Evolutionary conservation across 92 coral and sea anemone species (phyloP).

Genomic region (Diadumene lineata): DNA sequence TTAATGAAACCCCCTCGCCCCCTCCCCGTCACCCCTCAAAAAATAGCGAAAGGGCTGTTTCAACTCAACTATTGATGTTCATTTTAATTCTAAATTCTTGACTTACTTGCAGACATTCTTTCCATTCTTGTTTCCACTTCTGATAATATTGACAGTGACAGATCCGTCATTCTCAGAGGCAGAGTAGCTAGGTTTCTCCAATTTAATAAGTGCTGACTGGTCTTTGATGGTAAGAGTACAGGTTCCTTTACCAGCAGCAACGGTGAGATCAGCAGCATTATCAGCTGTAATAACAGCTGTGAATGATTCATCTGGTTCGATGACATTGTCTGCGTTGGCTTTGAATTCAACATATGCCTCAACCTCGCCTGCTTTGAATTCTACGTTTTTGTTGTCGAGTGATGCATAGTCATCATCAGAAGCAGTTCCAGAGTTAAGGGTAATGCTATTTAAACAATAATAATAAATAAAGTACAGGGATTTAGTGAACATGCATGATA

Average conservation of each 20-base stretch:
- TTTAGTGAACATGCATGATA: no score
- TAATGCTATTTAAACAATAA: neutral
- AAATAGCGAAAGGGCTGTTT: no score
- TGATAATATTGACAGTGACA: neutral
- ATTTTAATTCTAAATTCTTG: neutral
- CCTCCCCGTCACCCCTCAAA: no score
- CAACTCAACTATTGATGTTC: neutral
- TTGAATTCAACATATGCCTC: constrained; percentile 8
- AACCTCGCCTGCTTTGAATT: neutral
- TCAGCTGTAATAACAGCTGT: constrained; percentile 14
- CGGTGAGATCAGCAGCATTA: constrained; percentile 16
- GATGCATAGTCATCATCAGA: neutral
- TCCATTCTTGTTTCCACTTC: constrained; percentile 6
- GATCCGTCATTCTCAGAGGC: neutral
- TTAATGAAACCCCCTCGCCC: no score
- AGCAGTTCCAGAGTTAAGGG: neutral
- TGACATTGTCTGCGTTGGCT: constrained; percentile 9
- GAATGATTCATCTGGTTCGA: constrained; percentile 14
- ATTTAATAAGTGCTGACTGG: constrained; percentile 1
- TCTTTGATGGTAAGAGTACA: constrained; percentile 16
- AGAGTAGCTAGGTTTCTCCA: neutral
- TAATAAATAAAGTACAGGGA: no score
- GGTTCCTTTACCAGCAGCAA: neutral
- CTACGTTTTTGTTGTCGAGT: neutral
- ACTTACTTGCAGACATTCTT: constrained; percentile 14